A percentile compares a stretch with the other conserved stretches of the same genome.
These are phyloP conservation scores for Myopa testacea DNA, from an alignment of 2,888 invertebrate genomes.

Conservation along the genomic window DNA sequence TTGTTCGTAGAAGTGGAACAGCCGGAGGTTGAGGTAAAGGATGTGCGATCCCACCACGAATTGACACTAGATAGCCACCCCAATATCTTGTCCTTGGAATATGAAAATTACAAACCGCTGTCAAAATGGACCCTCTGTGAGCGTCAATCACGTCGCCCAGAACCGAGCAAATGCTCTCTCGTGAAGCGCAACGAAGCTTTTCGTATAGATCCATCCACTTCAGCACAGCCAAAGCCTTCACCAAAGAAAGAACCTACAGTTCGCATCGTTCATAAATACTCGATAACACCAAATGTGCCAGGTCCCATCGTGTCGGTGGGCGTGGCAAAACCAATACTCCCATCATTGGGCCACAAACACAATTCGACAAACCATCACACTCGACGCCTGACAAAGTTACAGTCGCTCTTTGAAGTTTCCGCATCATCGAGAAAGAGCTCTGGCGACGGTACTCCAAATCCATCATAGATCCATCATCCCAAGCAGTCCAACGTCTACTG, in stretches of 20 bases:
- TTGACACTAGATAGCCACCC: conserved; percentile 55
- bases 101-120: conserved; percentile 65
- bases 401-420: no score
- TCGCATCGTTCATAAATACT: conserved; percentile 66
- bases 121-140: conserved; percentile 63
- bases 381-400: no score
- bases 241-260: conserved; percentile 53
- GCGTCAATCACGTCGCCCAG: conserved; percentile 49
- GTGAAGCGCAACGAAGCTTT: no score
- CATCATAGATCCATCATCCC: no score
- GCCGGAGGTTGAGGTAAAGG: no score
- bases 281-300: conserved; percentile 64
- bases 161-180: no score
- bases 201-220: conserved; percentile 47
- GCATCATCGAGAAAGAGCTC: no score
- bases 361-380: no score
- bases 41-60: conserved; percentile 5
- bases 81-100: conserved; percentile 61
- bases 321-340: conserved; percentile 66
- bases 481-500: no score
- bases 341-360: conserved; percentile 40
- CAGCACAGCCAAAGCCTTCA: not conserved
- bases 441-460: no score
- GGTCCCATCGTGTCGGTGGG: conserved; percentile 66
- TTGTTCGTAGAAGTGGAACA: conserved; percentile 67